Percentiles rank a stretch among this genome's conserved stretches.
Evolutionary conservation across 2,797 vertebrate genomes (phyloP).

Genomic region (Lycodopsis pacificus): DNA sequence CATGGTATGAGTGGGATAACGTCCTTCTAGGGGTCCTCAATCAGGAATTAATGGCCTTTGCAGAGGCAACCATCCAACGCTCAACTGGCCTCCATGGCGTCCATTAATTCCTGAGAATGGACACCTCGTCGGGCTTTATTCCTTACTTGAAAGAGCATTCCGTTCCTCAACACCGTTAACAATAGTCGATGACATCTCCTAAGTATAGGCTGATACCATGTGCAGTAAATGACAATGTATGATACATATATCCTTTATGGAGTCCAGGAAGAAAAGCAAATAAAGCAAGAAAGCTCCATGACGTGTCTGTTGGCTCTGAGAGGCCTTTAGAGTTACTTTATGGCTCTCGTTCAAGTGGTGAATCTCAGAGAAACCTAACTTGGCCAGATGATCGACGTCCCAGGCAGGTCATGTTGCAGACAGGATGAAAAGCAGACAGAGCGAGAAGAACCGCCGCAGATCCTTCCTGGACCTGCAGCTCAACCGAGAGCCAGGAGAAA

Average conservation of each 20-base stretch:
- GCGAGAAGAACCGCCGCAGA: background rate
- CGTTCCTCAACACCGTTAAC: background rate
- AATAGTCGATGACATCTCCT: background rate
- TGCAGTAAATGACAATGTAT: background rate
- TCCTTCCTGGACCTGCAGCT: conserved; percentile 25
- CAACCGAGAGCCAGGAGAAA: conserved; percentile 3
- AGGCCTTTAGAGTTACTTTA: conserved; percentile 7
- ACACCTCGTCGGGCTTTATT: too few relatives aligned
- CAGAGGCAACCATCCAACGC: too few relatives aligned
- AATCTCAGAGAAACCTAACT: conserved; percentile 8
- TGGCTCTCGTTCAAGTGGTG: conserved; percentile 18
- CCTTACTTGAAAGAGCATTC: too few relatives aligned
- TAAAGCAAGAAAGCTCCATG: background rate
- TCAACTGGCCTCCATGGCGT: too few relatives aligned
- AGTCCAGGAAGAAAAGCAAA: background rate
- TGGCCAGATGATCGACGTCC: conserved; percentile 15
- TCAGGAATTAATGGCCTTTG: too few relatives aligned
- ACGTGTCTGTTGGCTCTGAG: background rate
- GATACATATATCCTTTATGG: background rate
- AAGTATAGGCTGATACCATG: background rate
- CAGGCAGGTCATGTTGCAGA: conserved; percentile 25
- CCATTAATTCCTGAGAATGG: too few relatives aligned
- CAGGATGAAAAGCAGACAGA: conserved; percentile 16
- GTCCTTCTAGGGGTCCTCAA: too few relatives aligned
- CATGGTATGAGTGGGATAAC: too few relatives aligned